These are phyloP conservation scores for Leptinotarsa lineolata DNA, from an alignment of 1,140 invertebrate species.

Conservation along the genomic window DNA sequence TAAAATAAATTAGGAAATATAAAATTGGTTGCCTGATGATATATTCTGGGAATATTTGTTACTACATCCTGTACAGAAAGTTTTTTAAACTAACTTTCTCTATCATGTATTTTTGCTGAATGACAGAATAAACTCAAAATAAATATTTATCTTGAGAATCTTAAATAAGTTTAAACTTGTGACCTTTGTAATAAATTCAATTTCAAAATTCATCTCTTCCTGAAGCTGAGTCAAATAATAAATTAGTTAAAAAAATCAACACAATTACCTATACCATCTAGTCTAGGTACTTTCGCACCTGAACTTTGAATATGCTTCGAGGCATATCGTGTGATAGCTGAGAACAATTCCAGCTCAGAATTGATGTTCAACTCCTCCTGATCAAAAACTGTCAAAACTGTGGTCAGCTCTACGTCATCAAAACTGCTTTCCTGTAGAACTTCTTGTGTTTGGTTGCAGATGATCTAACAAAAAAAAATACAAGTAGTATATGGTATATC, in stretches of 20 bases:
- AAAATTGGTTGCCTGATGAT: too few species aligned
- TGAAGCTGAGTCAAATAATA: too few species aligned
- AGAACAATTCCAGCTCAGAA: conserved; percentile 76
- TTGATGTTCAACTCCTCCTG: conserved; percentile 72
- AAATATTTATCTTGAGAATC: too few species aligned
- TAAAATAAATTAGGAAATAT: too few species aligned
- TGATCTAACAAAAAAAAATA: conserved; percentile 62
- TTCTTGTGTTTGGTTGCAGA: conserved; percentile 74
- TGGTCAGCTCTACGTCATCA: conserved; percentile 73
- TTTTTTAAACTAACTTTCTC: too few species aligned
- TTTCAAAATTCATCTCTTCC: too few species aligned
- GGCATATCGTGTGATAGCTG: conserved; percentile 72
- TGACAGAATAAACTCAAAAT: too few species aligned
- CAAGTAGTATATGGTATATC: background rate
- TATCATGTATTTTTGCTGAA: too few species aligned
- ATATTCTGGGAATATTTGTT: too few species aligned
- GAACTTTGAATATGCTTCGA: conserved; percentile 54
- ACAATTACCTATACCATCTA: conserved; percentile 54
- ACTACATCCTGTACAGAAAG: too few species aligned
- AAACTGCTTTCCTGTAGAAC: conserved; percentile 75
- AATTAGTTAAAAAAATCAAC: conserved; percentile 41
- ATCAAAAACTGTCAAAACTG: conserved; percentile 74
- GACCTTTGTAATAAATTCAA: too few species aligned
- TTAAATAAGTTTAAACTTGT: too few species aligned
- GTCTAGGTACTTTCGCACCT: conserved; percentile 55